A percentile compares a stretch with the other conserved stretches of the same genome.
Evolutionary conservation across 2,797 vertebrate genomes (phyloP).

Genomic region (Semaprochilodus insignis): DNA sequence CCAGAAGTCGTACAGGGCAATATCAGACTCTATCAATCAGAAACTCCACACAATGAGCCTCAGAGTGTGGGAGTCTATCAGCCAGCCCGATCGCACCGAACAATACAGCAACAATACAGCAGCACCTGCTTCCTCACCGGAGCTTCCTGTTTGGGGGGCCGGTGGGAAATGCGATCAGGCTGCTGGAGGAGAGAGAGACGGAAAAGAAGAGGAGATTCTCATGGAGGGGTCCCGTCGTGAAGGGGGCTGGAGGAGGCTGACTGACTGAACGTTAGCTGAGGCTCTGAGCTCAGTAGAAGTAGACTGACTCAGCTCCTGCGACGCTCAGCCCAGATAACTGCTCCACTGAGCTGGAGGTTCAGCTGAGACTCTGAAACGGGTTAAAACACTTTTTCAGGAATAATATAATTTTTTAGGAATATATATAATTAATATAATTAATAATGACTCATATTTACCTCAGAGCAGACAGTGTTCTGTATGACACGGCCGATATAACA

Average conservation of each 20-base stretch:
- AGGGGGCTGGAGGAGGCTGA: not conserved
- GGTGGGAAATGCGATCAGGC: constrained; percentile 76
- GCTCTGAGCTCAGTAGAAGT: too few relatives aligned
- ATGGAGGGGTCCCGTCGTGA: constrained; percentile 12
- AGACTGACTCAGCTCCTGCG: too few relatives aligned
- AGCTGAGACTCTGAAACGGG: too few relatives aligned
- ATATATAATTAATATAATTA: too few relatives aligned
- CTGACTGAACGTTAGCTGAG: not conserved
- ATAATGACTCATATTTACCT: too few relatives aligned
- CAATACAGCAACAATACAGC: constrained; percentile 60
- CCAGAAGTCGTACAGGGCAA: not conserved
- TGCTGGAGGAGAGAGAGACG: constrained; percentile 31
- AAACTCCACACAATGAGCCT: constrained; percentile 36
- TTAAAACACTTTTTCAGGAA: too few relatives aligned
- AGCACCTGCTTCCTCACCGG: constrained; percentile 83
- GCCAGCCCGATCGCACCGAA: constrained; percentile 73
- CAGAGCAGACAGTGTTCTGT: too few relatives aligned
- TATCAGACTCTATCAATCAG: not conserved
- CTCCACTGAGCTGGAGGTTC: too few relatives aligned
- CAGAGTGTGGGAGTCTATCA: constrained; percentile 79
- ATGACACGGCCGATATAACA: too few relatives aligned
- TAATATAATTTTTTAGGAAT: too few relatives aligned
- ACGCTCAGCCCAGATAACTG: too few relatives aligned
- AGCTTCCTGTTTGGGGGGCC: constrained; percentile 81
- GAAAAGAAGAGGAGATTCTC: constrained; percentile 46